These are phyloP conservation scores for Tiliqua scincoides DNA, from an alignment of 2,113 vertebrate species.

Conservation along the genomic window DNA sequence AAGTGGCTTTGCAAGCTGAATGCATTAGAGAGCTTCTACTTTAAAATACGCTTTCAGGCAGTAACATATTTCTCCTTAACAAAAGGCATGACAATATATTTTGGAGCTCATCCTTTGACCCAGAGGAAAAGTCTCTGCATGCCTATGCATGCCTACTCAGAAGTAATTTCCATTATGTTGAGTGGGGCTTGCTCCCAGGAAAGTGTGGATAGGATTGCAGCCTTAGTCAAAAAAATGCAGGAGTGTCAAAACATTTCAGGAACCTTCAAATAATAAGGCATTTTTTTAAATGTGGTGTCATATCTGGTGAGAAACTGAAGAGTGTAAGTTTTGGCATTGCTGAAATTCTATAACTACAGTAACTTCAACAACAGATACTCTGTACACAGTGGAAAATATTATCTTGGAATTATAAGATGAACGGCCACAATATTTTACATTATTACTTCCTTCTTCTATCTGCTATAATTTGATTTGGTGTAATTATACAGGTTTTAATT, in stretches of 20 bases:
- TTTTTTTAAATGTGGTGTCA: neutral
- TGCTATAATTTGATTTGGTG: conserved; percentile 3
- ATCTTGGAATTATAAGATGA: neutral
- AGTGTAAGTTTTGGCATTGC: neutral
- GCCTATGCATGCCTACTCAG: no score
- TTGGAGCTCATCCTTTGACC: neutral
- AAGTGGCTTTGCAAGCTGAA: neutral
- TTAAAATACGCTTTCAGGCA: no score
- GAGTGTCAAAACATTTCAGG: neutral
- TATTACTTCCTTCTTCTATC: neutral
- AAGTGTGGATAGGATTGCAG: no score
- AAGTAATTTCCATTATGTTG: no score
- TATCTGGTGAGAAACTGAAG: conserved; percentile 9
- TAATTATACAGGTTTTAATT: conserved; percentile 11
- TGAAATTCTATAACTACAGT: neutral
- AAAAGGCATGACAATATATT: neutral
- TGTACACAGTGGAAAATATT: neutral
- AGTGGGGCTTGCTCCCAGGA: no score
- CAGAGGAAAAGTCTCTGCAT: neutral
- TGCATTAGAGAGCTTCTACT: neutral
- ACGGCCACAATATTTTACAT: neutral
- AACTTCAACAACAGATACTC: neutral
- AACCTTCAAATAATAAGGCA: neutral
- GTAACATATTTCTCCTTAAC: neutral
- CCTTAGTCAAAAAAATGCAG: neutral